Evolutionary conservation across 1,140 invertebrate species (phyloP), one percentile per base, ranked within the genome.

Genomic region (Dendrolimus kikuchii): DNA sequence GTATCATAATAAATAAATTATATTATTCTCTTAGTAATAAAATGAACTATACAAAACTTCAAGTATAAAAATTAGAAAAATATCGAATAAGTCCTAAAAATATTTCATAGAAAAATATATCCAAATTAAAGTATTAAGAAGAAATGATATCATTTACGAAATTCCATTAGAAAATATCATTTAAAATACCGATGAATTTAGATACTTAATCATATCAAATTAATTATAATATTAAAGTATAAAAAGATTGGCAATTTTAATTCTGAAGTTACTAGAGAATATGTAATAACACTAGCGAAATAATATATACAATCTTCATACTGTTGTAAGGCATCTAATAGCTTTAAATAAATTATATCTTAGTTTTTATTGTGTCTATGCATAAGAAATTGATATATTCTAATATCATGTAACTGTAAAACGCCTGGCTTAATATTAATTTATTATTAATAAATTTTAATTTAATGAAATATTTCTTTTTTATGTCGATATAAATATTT

Each of bases 291-390:
- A 2, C 23, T 23, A 23, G 23, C 23, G 23, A 23, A 23, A 23
- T 23, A 23, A 2, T 23, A 23, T 23, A 23, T 23, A 42, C 7
- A 9, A 45, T 63, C 53, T 58, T 53, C 50, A 10, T 36, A 36
- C 39, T 54, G 51, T 50, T 46, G 51, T 53, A 61, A 54, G 49
- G 51, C 63, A 57, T 67, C 62, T 65, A 23, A 74, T 68, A 68
- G 74, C 74, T 77, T 77, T 78, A 75, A 74, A 59, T 64, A 65
- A 60, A 59, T 50, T 63, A 62, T 64, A 63, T 57, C 54, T 56
- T 62, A 64, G 62, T 51, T 10, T 23, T 23, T 23, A 23, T 23
- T 23, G 23, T 23, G 23, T 23, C 23, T 23, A 23, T 23, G 23
- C 23, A 1, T 23, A 23, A 23, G 23, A 23, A 62, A 49, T 49